A percentile compares a stretch with the other conserved stretches of the same genome.
phyloP scores from a whole-genome alignment of 2,888 invertebrate genomes.

The Andrena dorsata region DNA sequence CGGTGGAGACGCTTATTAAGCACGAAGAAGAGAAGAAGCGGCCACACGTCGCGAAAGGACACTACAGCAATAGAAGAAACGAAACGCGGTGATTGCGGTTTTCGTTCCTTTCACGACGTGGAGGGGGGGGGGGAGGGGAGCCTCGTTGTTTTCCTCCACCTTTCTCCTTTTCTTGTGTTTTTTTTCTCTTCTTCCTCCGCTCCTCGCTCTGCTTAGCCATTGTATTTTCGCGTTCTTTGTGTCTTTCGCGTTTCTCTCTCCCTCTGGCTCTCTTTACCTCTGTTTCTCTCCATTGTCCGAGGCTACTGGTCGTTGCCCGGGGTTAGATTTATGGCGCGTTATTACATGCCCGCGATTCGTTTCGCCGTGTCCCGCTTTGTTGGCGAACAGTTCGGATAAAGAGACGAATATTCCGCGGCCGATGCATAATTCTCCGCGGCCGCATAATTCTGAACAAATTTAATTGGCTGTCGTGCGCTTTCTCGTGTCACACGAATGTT shows the following conservation, averaged over 20 bases:
- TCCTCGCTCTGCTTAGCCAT: constrained; percentile 46
- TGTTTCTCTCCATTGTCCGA: constrained; percentile 56
- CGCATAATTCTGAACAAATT: constrained; percentile 45
- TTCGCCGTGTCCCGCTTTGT: constrained; percentile 55
- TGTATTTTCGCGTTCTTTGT: constrained; percentile 45
- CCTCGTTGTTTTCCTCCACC: constrained; percentile 31
- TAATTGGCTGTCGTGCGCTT: constrained; percentile 51
- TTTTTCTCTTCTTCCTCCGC: constrained; percentile 5
- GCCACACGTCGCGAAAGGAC: constrained; percentile 35
- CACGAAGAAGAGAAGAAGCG: constrained; percentile 22
- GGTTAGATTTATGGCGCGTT: constrained; percentile 57
- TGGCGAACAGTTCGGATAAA: constrained; percentile 54
- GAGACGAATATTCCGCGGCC: constrained; percentile 51
- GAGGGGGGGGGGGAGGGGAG: not conserved
- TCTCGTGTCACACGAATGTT: constrained; percentile 40
- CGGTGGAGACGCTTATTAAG: constrained; percentile 68
- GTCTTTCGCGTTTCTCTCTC: constrained; percentile 55
- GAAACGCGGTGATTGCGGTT: constrained; percentile 52
- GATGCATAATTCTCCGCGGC: constrained; percentile 48
- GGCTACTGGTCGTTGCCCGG: constrained; percentile 9
- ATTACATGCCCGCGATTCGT: constrained; percentile 59
- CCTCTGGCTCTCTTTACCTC: constrained; percentile 46
- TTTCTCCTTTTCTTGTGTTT: not conserved
- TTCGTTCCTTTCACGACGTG: constrained; percentile 43
- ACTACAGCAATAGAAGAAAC: constrained; percentile 26